These are phyloP conservation scores for Batillaria attramentaria DNA, from an alignment of 1,140 invertebrate species.

Conservation along the genomic window DNA sequence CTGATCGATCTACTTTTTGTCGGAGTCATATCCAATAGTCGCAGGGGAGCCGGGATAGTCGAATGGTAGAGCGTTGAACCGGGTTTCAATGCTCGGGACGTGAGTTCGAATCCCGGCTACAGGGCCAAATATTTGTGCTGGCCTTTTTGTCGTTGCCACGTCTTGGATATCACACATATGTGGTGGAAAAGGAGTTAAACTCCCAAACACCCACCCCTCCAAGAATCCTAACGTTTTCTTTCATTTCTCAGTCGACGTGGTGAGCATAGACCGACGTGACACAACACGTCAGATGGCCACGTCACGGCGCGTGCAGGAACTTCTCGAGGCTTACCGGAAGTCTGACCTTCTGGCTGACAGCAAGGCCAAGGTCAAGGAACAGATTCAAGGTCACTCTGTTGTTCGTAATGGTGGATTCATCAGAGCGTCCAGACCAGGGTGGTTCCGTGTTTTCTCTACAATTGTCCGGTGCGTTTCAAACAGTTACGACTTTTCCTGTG, in stretches of 20 bases:
- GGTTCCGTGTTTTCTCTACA: constrained; percentile 40
- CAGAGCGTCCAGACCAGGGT: constrained; percentile 18
- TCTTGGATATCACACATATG: too few relatives aligned
- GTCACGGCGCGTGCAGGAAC: constrained; percentile 36
- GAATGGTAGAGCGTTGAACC: too few relatives aligned
- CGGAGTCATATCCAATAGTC: too few relatives aligned
- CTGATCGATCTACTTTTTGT: too few relatives aligned
- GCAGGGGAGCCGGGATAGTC: too few relatives aligned
- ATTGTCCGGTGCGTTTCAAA: constrained; percentile 31
- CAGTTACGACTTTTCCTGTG: not conserved
- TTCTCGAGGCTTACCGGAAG: constrained; percentile 43
- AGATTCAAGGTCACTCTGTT: constrained; percentile 9
- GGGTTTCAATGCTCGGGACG: too few relatives aligned
- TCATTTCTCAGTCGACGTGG: constrained; percentile 50
- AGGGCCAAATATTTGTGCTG: too few relatives aligned
- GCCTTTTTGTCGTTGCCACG: too few relatives aligned
- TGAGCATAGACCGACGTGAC: constrained; percentile 55
- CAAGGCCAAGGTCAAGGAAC: constrained; percentile 42
- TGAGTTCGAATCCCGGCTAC: too few relatives aligned
- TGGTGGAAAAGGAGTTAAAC: too few relatives aligned
- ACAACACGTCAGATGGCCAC: constrained; percentile 42
- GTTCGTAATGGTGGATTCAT: not conserved
- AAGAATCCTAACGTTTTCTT: too few relatives aligned
- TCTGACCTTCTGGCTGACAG: constrained; percentile 53
- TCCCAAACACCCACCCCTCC: too few relatives aligned